These are phyloP conservation scores for Delphinapterus leucas DNA, from an alignment of 2,113 vertebrate species.

Conservation along the genomic window DNA sequence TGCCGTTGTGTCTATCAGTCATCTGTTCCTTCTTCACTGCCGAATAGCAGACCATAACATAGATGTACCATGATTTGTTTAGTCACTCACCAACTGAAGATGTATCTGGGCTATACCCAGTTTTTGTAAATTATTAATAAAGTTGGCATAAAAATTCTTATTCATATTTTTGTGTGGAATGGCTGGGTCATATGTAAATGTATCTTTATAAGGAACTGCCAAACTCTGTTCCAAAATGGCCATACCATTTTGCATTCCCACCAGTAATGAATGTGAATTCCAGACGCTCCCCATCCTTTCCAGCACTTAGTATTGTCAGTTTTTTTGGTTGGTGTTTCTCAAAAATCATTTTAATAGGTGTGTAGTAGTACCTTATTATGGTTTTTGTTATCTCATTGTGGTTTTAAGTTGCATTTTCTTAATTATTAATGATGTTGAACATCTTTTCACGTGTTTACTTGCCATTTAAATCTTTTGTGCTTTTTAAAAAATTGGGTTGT, in stretches of 20 bases:
- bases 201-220: not conserved
- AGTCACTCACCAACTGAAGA: not conserved
- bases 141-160: not conserved
- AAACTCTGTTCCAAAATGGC: not conserved
- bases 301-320: not conserved
- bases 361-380: not conserved
- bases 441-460: conserved; percentile 15
- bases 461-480: not conserved
- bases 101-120: not conserved
- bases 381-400: not conserved
- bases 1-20: not conserved
- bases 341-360: not conserved
- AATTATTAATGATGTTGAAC: not conserved
- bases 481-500: not conserved
- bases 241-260: not conserved
- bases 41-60: not conserved
- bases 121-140: conserved; percentile 18
- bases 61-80: not conserved
- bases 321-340: not conserved
- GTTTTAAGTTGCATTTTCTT: not conserved
- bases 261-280: not conserved
- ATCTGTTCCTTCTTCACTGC: not conserved
- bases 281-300: not conserved
- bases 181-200: not conserved
- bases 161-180: not conserved